Percentiles rank a stretch among this genome's conserved stretches.
Evolutionary conservation across 2,888 invertebrate species (phyloP).

Genomic region (Ophraella communa): DNA sequence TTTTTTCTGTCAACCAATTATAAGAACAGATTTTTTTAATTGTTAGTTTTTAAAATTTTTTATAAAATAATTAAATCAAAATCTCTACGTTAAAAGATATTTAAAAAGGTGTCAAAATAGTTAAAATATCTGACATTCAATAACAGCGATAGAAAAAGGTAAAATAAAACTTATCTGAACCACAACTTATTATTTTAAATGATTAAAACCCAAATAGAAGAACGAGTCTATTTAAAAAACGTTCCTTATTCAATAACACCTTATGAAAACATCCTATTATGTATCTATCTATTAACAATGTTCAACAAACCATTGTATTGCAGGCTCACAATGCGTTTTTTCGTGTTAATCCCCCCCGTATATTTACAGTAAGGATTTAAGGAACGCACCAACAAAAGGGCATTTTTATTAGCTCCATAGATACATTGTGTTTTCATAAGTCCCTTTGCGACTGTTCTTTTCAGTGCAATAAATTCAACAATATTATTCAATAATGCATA

Average conservation of each 20-base stretch:
- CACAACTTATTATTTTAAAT: conserved; percentile 35
- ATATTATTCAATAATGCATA: conserved; percentile 41
- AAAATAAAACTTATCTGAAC: neutral
- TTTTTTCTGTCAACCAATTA: no score
- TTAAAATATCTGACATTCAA: neutral
- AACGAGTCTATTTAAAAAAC: conserved; percentile 32
- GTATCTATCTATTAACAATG: conserved; percentile 54
- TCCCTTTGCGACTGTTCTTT: conserved; percentile 36
- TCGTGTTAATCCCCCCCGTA: conserved; percentile 38
- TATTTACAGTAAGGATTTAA: conserved; percentile 43
- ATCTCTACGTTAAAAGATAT: no score
- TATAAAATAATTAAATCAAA: no score
- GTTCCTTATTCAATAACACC: conserved; percentile 50
- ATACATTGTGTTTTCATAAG: conserved; percentile 35
- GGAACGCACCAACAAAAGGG: conserved; percentile 34
- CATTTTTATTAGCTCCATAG: conserved; percentile 35
- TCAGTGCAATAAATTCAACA: conserved; percentile 39
- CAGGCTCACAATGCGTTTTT: conserved; percentile 42
- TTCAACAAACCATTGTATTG: conserved; percentile 50
- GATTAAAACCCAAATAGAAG: conserved; percentile 34
- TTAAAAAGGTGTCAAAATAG: no score
- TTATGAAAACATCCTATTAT: conserved; percentile 58
- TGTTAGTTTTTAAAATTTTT: no score
- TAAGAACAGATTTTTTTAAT: no score
- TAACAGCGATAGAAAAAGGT: neutral